Evolutionary conservation across 1,140 invertebrate species (phyloP), one percentile per base, ranked within the genome.

Genomic region (Metopolophium dirhodum): DNA sequence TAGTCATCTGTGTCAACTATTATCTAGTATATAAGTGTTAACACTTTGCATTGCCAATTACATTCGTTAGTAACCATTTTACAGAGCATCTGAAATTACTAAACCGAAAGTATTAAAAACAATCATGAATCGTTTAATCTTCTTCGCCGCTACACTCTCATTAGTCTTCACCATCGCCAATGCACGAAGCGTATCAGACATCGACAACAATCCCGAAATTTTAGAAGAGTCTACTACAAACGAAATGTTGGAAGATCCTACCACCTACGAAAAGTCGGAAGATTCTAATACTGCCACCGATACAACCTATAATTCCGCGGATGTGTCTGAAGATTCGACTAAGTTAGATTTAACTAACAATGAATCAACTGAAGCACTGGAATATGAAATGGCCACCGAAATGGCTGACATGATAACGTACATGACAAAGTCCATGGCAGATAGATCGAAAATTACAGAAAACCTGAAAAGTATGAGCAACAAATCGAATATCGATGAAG

Each of bases 41-140:
- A n/a, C 18, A 68, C 7, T n/a, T 45, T 9, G 41, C 26, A 49
- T 45, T 41, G 0, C 8, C 47, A 91, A n/a, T 91, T 91, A 49
- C 61, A 83, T 82, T 91, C 61, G 9, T 37, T 37, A 83, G 3
- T 41, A 49, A 86, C 45, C 26, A 57, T 86, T 57, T 4, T 86
- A 14, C n/a, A 93, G 82, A 45, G 26, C 4, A 83, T 51, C 68
- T 41, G 41, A 6, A 51, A 35, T 49, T 37, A 83, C 47, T 83
- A 83, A 54, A 54, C 20, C 14, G 30, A 37, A 37, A 83, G 14
- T 77, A 77, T 30, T n/a, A 51, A 85, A 83, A 90, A 47, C 54
- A 14, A 92, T 45, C 77, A 93, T 93, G 91, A 93, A 93, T 26
- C 82, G 49, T 41, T 83, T 93, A 37, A 41, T 86, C 23, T 18